Evolutionary conservation across 1,140 invertebrate species (phyloP), one percentile per base, ranked within the genome.

Genomic region (Akabosia matsudoensis): DNA sequence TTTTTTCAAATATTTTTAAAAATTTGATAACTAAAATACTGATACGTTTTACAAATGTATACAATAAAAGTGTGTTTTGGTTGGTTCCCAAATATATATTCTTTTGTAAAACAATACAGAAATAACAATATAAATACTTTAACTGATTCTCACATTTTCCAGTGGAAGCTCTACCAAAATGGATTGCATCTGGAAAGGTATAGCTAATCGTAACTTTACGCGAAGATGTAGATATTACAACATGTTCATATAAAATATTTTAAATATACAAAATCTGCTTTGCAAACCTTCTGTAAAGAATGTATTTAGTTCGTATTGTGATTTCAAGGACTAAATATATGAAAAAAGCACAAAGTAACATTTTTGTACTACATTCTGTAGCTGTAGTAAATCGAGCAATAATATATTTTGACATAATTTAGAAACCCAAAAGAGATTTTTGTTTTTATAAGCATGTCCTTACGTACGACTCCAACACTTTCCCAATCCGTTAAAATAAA

Each of bases 121-220:
- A n/a, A n/a, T 56, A 3, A 56, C 22, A 4, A 56, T 56, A 22
- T 3, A 13, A 22, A 13, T 4, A 7, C 3, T n/a, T 56, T 7
- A 56, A 22, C 22, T 56, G 13, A 56, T 22, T 56, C 54, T 56
- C 54, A 45, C 37, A 56, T 56, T n/a, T n/a, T n/a, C n/a, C 54
- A 16, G 54, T 56, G 54, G 54, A 56, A 56, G 54, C 54, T 56
- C 54, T 56, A 56, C 54, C 54, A 56, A 56, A 3, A n/a, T 56
- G 54, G 54, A 24, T 56, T 24, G 37, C n/a, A n/a, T n/a, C 24
- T 10, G 54, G 54, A 10, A 16, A 56, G 10, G 22, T 56, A 13
- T 4, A 56, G n/a, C 54, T 56, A 56, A 56, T 22, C 14, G 4
- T 56, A 56, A 13, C 7, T 45, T 7, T 56, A 56, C 54, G 24